Evolutionary conservation across 2,888 invertebrate species (phyloP).

Genomic region (Catocala nupta): DNA sequence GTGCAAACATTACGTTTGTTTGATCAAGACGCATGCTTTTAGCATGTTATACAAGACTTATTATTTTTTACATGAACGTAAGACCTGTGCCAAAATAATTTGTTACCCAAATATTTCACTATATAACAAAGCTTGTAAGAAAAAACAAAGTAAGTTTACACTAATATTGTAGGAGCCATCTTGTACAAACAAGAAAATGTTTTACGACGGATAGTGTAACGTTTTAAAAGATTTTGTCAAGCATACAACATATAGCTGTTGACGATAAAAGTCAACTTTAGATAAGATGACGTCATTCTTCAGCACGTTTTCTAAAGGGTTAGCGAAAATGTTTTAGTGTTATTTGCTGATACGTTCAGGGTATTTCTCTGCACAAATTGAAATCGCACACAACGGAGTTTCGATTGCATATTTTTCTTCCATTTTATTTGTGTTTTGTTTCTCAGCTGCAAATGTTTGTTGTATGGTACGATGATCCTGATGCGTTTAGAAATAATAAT

Average conservation of each 20-base stretch:
- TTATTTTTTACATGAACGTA: background rate
- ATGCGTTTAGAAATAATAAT: too few species aligned
- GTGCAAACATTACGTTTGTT: too few species aligned
- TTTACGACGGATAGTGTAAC: slow-evolving; percentile 26
- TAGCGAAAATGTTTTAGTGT: slow-evolving; percentile 24
- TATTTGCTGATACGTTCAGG: slow-evolving; percentile 25
- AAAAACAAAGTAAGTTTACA: slow-evolving; percentile 25
- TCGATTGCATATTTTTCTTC: background rate
- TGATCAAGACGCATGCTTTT: too few species aligned
- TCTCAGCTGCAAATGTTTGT: too few species aligned
- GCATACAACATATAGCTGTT: background rate
- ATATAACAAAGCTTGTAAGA: slow-evolving; percentile 13
- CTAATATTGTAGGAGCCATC: slow-evolving; percentile 13
- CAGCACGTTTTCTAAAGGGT: slow-evolving; percentile 27
- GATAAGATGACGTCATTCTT: slow-evolving; percentile 25
- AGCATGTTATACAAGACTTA: background rate
- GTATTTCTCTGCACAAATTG: slow-evolving; percentile 7
- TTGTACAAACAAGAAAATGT: slow-evolving; percentile 24
- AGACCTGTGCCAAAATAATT: slow-evolving; percentile 17
- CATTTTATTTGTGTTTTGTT: background rate
- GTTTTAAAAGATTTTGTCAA: slow-evolving; percentile 26
- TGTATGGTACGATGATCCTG: too few species aligned
- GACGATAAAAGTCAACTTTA: slow-evolving; percentile 21
- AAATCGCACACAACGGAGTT: background rate
- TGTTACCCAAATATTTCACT: slow-evolving; percentile 22